These are phyloP conservation scores for Melanostoma scalare DNA, from an alignment of 2,888 invertebrate species.

Conservation along the genomic window DNA sequence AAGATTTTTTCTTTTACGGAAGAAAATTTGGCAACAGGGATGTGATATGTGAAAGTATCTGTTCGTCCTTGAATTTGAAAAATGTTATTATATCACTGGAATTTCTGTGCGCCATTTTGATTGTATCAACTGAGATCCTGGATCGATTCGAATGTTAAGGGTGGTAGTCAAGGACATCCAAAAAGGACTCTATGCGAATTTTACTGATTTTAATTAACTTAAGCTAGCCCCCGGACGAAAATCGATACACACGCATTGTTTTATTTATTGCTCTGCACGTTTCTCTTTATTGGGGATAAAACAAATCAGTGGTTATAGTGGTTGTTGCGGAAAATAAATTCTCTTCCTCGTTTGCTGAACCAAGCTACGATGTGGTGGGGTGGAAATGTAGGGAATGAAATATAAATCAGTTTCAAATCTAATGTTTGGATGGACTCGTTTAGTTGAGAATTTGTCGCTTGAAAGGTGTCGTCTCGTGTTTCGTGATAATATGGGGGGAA, in stretches of 20 bases:
- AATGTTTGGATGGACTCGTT: constrained; percentile 37
- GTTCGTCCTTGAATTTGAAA: constrained; percentile 52
- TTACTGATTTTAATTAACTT: constrained; percentile 1
- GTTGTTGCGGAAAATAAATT: constrained; percentile 14
- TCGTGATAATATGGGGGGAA: neutral
- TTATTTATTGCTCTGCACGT: constrained; percentile 19
- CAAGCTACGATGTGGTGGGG: neutral
- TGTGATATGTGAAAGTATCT: neutral
- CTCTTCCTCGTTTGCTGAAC: neutral
- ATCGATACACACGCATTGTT: constrained; percentile 38
- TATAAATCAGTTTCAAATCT: constrained; percentile 33
- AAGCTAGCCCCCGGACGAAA: constrained; percentile 6
- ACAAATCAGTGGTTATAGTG: constrained; percentile 19
- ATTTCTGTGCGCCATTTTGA: constrained; percentile 4
- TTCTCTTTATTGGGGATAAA: constrained; percentile 16
- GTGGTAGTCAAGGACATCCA: constrained; percentile 38
- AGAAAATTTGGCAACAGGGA: constrained; percentile 43
- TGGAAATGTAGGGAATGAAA: neutral
- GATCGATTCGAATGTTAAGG: neutral
- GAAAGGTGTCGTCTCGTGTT: constrained; percentile 42
- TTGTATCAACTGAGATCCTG: neutral
- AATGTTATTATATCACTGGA: constrained; percentile 27
- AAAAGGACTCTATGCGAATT: neutral
- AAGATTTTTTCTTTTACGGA: constrained; percentile 39
- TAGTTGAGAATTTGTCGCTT: constrained; percentile 47